A percentile compares a stretch with the other conserved stretches of the same genome.
Evolutionary conservation across 35 echinoderm and acorn worm genomes (phyloP).

Genomic region (Diadema setosum): DNA sequence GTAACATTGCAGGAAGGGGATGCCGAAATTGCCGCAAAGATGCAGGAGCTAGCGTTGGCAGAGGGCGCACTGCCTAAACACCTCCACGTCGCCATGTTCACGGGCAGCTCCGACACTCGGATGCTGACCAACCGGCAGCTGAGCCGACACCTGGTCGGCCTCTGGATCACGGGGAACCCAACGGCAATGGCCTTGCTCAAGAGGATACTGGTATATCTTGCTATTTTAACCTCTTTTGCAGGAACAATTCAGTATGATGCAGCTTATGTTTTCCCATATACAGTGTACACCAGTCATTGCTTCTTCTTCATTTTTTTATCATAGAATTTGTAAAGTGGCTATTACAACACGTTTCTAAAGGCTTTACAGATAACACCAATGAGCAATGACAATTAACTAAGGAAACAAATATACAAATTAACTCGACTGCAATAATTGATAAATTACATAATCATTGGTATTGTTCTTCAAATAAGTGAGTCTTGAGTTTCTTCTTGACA

Average conservation of each 20-base stretch:
- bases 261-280: too few relatives aligned
- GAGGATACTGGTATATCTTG: slow-evolving; percentile 71
- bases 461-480: too few relatives aligned
- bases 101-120: slow-evolving; percentile 65
- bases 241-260: too few relatives aligned
- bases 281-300: too few relatives aligned
- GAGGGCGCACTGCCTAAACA: slow-evolving; percentile 92
- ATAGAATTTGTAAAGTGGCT: background rate
- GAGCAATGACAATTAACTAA: too few relatives aligned
- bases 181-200: slow-evolving; percentile 84
- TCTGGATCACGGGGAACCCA: slow-evolving; percentile 95
- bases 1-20: slow-evolving; percentile 98
- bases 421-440: too few relatives aligned
- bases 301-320: background rate
- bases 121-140: slow-evolving; percentile 98
- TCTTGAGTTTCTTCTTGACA: too few relatives aligned
- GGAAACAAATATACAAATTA: too few relatives aligned
- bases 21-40: slow-evolving; percentile 91
- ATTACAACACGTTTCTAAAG: background rate
- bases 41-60: slow-evolving; percentile 92
- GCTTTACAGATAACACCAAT: too few relatives aligned
- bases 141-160: slow-evolving; percentile 85
- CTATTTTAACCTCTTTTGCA: too few relatives aligned
- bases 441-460: too few relatives aligned
- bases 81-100: slow-evolving; percentile 84